These are phyloP conservation scores for Pipra filicauda DNA, from an alignment of 2,113 vertebrate species.

Conservation along the genomic window DNA sequence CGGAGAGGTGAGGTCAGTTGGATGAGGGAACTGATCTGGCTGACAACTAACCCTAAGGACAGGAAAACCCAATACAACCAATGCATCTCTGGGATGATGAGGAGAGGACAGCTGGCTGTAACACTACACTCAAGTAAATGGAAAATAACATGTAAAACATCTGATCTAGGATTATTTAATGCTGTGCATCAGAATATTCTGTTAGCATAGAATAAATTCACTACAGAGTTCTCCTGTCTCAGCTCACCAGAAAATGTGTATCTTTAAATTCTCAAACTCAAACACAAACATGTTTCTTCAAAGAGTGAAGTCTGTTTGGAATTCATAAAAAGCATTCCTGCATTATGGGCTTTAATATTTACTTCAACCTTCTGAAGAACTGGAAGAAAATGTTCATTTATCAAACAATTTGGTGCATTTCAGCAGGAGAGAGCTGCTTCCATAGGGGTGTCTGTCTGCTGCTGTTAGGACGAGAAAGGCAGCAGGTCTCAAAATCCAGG, in stretches of 20 bases:
- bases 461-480: neutral
- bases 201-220: neutral
- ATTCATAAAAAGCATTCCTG: neutral
- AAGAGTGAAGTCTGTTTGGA: neutral
- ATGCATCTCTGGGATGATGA: neutral
- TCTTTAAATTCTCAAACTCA: conserved; percentile 20
- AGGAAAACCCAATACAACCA: neutral
- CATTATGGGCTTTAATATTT: conserved; percentile 5
- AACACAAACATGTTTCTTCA: neutral
- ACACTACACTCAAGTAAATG: neutral
- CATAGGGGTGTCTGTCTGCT: neutral
- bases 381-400: conserved; percentile 12
- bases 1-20: accelerated
- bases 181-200: neutral
- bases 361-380: conserved; percentile 11
- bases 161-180: neutral
- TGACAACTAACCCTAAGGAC: neutral
- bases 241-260: neutral
- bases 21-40: neutral
- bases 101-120: neutral
- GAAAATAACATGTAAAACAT: neutral
- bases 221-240: neutral
- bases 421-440: neutral
- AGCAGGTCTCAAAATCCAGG: neutral
- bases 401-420: neutral